Base-by-base conservation (phyloP, 2,888 invertebrate species). In the Cosmorhoe ocellata region DNA sequence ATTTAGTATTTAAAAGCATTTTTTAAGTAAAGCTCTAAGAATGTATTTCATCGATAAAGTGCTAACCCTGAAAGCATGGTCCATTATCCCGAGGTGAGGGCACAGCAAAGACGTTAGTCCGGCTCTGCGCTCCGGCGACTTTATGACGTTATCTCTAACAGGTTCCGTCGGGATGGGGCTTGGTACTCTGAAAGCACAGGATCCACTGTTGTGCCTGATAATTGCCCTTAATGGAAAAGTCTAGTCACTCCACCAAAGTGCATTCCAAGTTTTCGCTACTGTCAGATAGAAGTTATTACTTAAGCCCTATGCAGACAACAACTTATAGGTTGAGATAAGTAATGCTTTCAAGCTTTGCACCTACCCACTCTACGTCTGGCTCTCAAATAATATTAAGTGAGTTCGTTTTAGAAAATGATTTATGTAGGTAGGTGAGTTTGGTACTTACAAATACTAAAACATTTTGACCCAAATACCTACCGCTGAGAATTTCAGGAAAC, bases 81-180 rank as follows among this genome's bases (percentile, higher is more conserved):
- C 84, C 85, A 86, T 87, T 87, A 88, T 84, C 79, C 74, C 74
- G 77, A 79, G 78, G 84, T 81, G 80, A 80, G 80, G 79, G 76
- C 79, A 76, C 70, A 83, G 81, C 85, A 81, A 87, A 86, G 85
- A 85, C 83, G 84, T 82, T 85, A 84, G 84, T 84, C 86, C 84
- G 83, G 82, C 83, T 79, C 82, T 81, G 75, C 77, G 84, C 84
- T 77, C 81, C 81, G 83, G 79, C 76, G 87, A 86, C 81, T 88
- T 89, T 89, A 88, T 86, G 85, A 89, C 88, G 85, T 89, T 89
- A 89, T 88, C 88, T 83, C 85, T 88, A 88, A 88, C 88, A 86
- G 86, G 85, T 82, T 84, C 76, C 75, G 81, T 80, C 84, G 74
- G 69, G 75, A 79, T 67, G 67, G 77, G 69, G 71, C 75, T 72